Conservation (phyloP, 2,797 vertebrate genomes). For the Ctenosaura bakeri region DNA sequence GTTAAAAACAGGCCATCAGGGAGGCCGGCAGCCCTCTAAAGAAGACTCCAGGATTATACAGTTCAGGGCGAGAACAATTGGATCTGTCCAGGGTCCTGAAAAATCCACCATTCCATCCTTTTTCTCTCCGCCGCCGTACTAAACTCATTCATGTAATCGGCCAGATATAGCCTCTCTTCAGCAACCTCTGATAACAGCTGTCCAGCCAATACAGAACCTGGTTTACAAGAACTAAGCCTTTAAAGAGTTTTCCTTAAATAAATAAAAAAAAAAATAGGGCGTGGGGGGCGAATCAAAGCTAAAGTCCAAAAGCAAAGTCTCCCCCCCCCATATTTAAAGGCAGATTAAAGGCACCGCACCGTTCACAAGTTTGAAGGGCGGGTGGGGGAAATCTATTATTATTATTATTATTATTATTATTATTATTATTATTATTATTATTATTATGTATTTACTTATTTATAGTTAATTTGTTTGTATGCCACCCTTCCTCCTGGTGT, state of each 20-base stretch:
- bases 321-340: neutral
- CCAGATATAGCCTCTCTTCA: neutral
- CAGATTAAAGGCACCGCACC: neutral
- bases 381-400: neutral
- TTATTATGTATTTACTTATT: no score
- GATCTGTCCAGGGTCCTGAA: conserved; percentile 79
- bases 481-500: no score
- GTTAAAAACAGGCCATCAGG: neutral
- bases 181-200: conserved; percentile 25
- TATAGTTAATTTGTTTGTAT: no score
- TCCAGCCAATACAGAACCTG: neutral
- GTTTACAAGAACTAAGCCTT: conserved; percentile 9
- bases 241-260: neutral
- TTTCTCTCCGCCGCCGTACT: neutral
- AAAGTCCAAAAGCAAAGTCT: neutral
- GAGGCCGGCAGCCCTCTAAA: neutral
- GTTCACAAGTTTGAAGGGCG: neutral
- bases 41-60: neutral
- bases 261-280: no score
- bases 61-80: neutral
- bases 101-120: neutral
- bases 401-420: no score
- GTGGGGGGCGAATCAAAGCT: neutral
- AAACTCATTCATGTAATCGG: neutral
- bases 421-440: no score